These are phyloP conservation scores for Rhineura floridana DNA, from an alignment of 2,113 vertebrate genomes.

Conservation along the genomic window DNA sequence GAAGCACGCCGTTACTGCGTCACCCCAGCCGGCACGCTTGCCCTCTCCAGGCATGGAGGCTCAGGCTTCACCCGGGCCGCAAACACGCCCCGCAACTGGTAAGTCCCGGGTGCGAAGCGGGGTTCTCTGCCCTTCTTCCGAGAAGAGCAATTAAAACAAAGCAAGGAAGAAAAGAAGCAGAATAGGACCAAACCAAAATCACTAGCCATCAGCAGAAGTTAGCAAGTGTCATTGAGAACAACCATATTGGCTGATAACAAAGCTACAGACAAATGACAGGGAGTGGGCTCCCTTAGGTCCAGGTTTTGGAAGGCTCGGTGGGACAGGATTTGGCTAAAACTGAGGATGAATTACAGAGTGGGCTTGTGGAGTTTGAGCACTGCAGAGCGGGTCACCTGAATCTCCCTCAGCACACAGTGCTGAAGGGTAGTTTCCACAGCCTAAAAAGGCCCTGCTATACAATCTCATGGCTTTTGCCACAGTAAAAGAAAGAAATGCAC, in stretches of 20 bases:
- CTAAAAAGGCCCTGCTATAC: background rate
- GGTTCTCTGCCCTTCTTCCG: background rate
- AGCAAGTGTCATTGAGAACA: too few relatives aligned
- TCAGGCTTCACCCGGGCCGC: too few relatives aligned
- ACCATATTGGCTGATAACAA: too few relatives aligned
- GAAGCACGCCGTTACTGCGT: too few relatives aligned
- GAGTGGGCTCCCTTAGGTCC: background rate
- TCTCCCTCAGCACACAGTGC: rapidly evolving
- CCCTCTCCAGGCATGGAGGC: too few relatives aligned
- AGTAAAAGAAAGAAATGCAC: background rate
- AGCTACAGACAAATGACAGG: background rate
- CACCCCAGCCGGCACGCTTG: too few relatives aligned
- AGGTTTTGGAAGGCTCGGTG: background rate
- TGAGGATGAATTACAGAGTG: too few relatives aligned
- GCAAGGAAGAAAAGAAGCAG: background rate
- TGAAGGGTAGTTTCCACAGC: background rate
- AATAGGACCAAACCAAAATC: background rate
- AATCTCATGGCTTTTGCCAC: background rate
- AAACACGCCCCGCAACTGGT: too few relatives aligned
- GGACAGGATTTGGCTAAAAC: background rate
- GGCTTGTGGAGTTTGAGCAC: too few relatives aligned
- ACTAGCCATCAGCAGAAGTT: background rate
- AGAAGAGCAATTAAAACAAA: background rate
- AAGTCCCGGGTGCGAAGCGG: too few relatives aligned
- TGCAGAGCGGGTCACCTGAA: background rate